Evolutionary conservation across 2,888 invertebrate genomes (phyloP).

Genomic region (Bombylius major): DNA sequence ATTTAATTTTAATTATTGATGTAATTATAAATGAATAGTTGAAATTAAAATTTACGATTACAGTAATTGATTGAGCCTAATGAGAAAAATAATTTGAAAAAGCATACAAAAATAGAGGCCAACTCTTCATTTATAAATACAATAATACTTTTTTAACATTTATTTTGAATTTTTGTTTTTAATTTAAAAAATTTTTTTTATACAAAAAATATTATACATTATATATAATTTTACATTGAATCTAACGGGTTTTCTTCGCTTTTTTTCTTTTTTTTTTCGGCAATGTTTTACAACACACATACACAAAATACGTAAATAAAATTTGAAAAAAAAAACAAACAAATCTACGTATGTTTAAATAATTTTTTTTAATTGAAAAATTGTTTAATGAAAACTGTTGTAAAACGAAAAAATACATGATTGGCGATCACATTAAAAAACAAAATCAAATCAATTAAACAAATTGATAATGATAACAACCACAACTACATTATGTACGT

Average conservation of each 20-base stretch:
- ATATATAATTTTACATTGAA: constrained; percentile 20
- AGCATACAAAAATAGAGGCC: not conserved
- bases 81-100: no score
- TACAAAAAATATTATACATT: constrained; percentile 6
- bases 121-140: not conserved
- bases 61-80: not conserved
- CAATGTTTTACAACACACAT: constrained; percentile 11
- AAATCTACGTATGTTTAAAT: no score
- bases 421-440: constrained; percentile 15
- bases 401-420: not conserved
- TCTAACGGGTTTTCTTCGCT: constrained; percentile 38
- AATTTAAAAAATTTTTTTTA: no score
- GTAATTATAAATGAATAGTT: constrained; percentile 11
- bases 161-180: constrained; percentile 7
- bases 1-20: not conserved
- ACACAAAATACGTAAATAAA: not conserved
- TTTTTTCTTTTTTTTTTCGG: constrained; percentile 32
- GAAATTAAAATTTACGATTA: not conserved
- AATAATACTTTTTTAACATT: constrained; percentile 8
- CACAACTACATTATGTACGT: no score
- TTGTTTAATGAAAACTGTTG: not conserved
- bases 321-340: not conserved
- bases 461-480: constrained; percentile 1
- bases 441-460: constrained; percentile 14
- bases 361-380: not conserved